phyloP scores from a whole-genome alignment of 1,140 invertebrate genomes.

The Ceratina calcarata region DNA sequence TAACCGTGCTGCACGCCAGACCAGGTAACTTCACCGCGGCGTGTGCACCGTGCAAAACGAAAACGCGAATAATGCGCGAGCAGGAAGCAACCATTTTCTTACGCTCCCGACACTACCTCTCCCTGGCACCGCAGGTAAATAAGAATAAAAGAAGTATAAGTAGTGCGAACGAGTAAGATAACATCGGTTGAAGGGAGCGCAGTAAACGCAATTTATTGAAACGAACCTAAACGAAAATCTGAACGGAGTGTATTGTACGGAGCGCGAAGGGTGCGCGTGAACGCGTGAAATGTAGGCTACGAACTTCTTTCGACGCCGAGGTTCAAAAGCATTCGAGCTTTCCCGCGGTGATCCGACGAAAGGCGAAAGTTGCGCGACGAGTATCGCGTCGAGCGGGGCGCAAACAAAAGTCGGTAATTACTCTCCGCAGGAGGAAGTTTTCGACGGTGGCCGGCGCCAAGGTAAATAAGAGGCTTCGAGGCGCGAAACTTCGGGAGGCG shows the following conservation, averaged over 20 bases:
- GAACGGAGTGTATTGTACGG: neutral
- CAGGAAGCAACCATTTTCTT: neutral
- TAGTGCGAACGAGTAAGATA: neutral
- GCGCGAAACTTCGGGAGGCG: conserved; percentile 6
- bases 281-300: conserved; percentile 11
- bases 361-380: conserved; percentile 6
- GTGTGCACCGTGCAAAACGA: neutral
- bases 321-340: too few species aligned
- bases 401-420: conserved; percentile 39
- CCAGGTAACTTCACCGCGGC: neutral
- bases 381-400: conserved; percentile 2
- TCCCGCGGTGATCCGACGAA: neutral
- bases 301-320: neutral
- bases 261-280: neutral
- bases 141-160: neutral
- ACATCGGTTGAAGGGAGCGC: neutral
- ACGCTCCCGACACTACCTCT: neutral
- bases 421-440: conserved; percentile 14
- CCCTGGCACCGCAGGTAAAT: neutral
- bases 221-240: neutral
- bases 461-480: conserved; percentile 29
- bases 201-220: conserved; percentile 3
- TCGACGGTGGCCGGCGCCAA: conserved; percentile 7
- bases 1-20: conserved; percentile 14
- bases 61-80: conserved; percentile 8